Base-by-base conservation (phyloP, 2,797 vertebrate genomes). In the Cryptoblepharus egeriae region DNA sequence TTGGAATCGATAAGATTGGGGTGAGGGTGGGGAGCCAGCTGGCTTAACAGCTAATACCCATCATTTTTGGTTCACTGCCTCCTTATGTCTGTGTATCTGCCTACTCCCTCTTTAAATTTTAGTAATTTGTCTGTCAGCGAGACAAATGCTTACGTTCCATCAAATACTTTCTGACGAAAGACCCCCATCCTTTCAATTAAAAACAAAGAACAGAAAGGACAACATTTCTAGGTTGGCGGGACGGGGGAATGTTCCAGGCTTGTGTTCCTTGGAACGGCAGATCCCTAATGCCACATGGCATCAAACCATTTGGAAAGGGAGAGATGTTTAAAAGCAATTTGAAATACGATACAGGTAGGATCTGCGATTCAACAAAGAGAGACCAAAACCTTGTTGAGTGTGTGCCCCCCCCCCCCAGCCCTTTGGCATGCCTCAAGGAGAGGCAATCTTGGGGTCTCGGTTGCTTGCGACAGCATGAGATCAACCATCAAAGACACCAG, bases 1-100 rank as follows among this genome's bases (percentile, higher is more conserved):
- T 94, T 91, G 88, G 85, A 93, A 94, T 95, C 89, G 91, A 91
- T 94, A 94, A 90, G 86, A 92, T 91, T 85, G 86, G 93, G 93
- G 35, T n/a, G n/a, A 5, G 58, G 68, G 7, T 32, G 42, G 20
- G 88, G 88, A 76, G 64, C 72, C 83, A 88, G 86, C 87, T 92
- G 91, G 83, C 83, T 93, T 92, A 91, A 64, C 88, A 88, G 70
- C 87, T 92, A 90, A 93, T 92, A 83, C 91, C 93, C 89, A 93
- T 93, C 86, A 89, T 83, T 91, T 93, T 90, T 90, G 90, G 87
- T 91, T 94, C 84, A 85, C 75, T 94, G 90, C 90, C 72, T 94
- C 89, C 82, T 90, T 93, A 83, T 88, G 87, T 87, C 90, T 87
- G 86, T 92, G 89, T 79, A 90, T 83, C 63, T 58, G 11, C 45